Evolutionary conservation across 2,113 vertebrate species (phyloP), one percentile per base, ranked within the genome.

Genomic region (Sorex fumeus): DNA sequence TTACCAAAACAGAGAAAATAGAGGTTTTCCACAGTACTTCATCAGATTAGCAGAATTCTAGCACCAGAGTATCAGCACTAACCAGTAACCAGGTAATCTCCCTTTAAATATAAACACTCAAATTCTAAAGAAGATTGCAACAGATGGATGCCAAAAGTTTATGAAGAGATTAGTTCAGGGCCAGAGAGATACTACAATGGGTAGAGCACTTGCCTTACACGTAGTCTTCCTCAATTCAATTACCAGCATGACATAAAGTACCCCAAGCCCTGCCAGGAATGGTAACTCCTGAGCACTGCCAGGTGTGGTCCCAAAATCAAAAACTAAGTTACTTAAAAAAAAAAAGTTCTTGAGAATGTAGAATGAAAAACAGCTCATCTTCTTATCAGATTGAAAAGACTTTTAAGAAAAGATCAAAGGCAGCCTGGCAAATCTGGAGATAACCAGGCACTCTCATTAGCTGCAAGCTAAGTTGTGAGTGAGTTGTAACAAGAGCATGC

Each of bases 41-140:
- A 66, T 66, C 6, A 82, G 34, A 67, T 78, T 57, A 82, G 12
- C 66, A 67, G 32, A 85, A 79, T 8, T 36, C 30, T 64, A 81
- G 32, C 36, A 53, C 60, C 19, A 74, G 69, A 25, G 47, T 88
- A 57, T 36, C 57, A n/a, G 50, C 84, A 87, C 57, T 40, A 66
- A 69, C 21, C 40, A 60, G 18, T 11, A 27, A 66, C 47, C 32
- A 40, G 43, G 16, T 4, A 3, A 36, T 84, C 19, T 71, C 57
- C 5, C 34, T 71, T 81, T 71, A 91, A 81, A 76, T 71, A 60
- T 34, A 71, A 91, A 36, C 25, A 12, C 32, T 25, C 69, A 82
- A 87, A 77, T 77, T 11, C 72, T 50, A 45, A 45, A 28, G 79
- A n/a, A 88, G 88, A 64, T 71, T 62, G 53, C 47, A 50, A 50